Conservation (phyloP, 2,113 vertebrate genomes). For the Neodontobutis hainanensis region DNA sequence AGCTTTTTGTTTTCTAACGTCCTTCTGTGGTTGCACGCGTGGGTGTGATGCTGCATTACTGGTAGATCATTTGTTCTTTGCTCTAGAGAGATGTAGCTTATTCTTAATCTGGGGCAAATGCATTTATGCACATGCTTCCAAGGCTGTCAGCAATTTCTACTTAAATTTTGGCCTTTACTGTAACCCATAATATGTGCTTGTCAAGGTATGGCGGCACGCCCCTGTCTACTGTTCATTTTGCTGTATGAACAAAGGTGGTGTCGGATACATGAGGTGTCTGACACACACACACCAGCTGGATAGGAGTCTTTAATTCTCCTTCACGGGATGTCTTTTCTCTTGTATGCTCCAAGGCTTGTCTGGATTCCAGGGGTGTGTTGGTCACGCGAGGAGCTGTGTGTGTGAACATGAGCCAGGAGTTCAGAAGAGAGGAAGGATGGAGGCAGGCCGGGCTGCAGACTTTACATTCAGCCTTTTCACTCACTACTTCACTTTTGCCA, state of each 20-base stretch:
- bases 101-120: conserved; percentile 35
- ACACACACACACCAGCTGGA: conserved; percentile 33
- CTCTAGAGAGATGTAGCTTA: conserved; percentile 22
- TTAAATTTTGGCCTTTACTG: conserved; percentile 38
- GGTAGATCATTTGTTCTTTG: conserved; percentile 31
- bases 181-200: conserved; percentile 14
- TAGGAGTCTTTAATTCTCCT: conserved; percentile 34
- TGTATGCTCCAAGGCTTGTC: conserved; percentile 9
- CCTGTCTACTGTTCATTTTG: conserved; percentile 54
- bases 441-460: conserved; percentile 17
- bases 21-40: background rate
- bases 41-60: conserved; percentile 13
- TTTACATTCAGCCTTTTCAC: conserved; percentile 49
- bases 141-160: conserved; percentile 47
- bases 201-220: conserved; percentile 37
- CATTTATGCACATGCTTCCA: conserved; percentile 22
- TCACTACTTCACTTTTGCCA: conserved; percentile 32
- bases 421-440: conserved; percentile 29
- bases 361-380: conserved; percentile 52
- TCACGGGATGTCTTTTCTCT: conserved; percentile 27
- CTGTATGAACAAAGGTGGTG: conserved; percentile 55
- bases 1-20: background rate
- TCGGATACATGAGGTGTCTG: conserved; percentile 62
- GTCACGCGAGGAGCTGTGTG: conserved; percentile 44
- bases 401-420: conserved; percentile 42